Percentiles rank a stretch among this genome's conserved stretches.
phyloP scores from a whole-genome alignment of 1,140 invertebrate genomes.

The Bombus sibiricus region DNA sequence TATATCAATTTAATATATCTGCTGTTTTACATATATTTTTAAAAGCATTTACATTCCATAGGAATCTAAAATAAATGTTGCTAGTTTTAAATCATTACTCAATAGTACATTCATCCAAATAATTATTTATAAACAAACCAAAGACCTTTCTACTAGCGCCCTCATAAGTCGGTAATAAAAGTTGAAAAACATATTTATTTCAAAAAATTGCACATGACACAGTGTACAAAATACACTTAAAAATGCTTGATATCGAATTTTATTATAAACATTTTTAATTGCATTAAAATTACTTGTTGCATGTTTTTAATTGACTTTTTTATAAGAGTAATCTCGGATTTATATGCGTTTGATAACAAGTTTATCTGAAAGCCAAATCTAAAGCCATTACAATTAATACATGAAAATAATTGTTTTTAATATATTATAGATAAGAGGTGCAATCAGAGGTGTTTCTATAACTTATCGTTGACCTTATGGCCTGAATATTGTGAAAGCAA shows the following conservation, averaged over 20 bases:
- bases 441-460: constrained; percentile 43
- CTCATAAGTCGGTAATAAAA: neutral
- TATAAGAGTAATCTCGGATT: constrained; percentile 5
- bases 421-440: constrained; percentile 51
- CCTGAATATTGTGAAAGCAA: constrained; percentile 60
- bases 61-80: neutral
- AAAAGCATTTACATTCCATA: neutral
- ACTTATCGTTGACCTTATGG: constrained; percentile 58
- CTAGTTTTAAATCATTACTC: neutral
- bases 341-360: neutral
- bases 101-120: neutral
- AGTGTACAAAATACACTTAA: neutral
- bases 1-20: neutral
- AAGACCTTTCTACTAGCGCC: neutral
- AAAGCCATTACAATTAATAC: constrained; percentile 53
- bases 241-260: neutral
- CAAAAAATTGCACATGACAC: neutral
- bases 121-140: constrained; percentile 29
- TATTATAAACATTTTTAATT: neutral
- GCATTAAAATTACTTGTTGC: neutral
- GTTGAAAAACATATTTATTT: neutral
- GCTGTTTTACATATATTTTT: neutral
- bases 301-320: neutral
- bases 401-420: constrained; percentile 49
- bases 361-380: constrained; percentile 40